These are phyloP conservation scores for Probosciger aterrimus DNA, from an alignment of 2,113 vertebrate species.

Conservation along the genomic window DNA sequence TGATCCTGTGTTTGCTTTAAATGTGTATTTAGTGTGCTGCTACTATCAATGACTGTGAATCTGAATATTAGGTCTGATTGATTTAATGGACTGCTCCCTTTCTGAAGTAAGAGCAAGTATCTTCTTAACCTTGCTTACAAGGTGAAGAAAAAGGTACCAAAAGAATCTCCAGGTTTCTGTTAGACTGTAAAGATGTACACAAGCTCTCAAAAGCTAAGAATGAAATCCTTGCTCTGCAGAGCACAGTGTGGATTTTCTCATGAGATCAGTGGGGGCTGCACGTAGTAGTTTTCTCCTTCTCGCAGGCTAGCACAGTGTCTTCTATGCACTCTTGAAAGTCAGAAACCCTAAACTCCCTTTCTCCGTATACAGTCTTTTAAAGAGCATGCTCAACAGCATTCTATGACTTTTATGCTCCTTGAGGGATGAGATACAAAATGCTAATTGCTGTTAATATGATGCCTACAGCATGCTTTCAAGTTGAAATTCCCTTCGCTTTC, in stretches of 20 bases:
- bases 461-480: neutral
- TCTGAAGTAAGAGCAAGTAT: neutral
- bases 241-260: neutral
- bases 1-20: neutral
- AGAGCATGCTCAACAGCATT: neutral
- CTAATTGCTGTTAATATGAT: neutral
- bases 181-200: neutral
- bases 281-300: fast-evolving
- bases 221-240: neutral
- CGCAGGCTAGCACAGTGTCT: neutral
- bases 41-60: fast-evolving
- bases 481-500: neutral
- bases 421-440: neutral
- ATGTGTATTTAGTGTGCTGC: neutral
- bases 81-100: neutral
- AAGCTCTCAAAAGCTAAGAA: neutral
- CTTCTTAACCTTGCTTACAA: neutral
- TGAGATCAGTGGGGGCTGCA: neutral
- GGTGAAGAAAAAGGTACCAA: neutral
- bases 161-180: neutral
- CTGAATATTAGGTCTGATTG: neutral
- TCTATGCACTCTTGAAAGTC: neutral
- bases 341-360: neutral
- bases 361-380: neutral
- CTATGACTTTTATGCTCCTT: neutral